Base-by-base conservation (phyloP, 2,888 invertebrate species). In the Ophion obscuratus region DNA sequence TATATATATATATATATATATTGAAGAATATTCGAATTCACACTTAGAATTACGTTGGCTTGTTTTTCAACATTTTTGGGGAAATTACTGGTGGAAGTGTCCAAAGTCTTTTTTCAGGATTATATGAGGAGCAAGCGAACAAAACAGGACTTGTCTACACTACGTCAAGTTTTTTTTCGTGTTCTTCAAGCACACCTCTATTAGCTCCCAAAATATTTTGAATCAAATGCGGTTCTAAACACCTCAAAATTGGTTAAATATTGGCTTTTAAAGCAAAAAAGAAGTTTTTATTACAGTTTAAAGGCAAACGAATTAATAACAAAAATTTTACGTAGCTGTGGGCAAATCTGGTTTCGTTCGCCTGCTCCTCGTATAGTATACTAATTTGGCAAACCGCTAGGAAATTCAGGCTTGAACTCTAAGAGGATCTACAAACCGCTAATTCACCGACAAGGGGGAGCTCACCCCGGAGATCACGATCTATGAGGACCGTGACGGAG, bases 391-490 rank as follows among this genome's bases (percentile, higher is more conserved):
- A n/a, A 36, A 44, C 20, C 11, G 24, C n/a, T 61, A 47, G 2
- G n/a, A 10, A 14, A 73, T 11, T 20, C n/a, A 17, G 14, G 11
- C 53, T 67, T n/a, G 17, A 14, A 14, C 11, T 36, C 14, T 4
- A 73, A 77, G 68, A 64, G 1, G 27, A 70, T 74, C 27, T 20
- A 87, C 83, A 40, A 88, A 93, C 93, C 89, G 92, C 91, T 74
- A 93, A 82, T 88, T 93, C 90, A 82, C 87, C 90, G 14, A 91
- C 91, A 40, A 92, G 84, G 10, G 92, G 91, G 36, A 90, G 90
- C 80, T 92, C 91, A 74, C 90, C 90, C 11, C 91, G 89, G 67
- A 94, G 88, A 86, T 94, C 94, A 61, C 91, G 91, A 87, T 94
- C 94, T 70, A 94, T 91, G 70, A 91, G 88, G 71, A 94, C 87